A percentile compares a stretch with the other conserved stretches of the same genome.
Conservation (phyloP, 1,140 invertebrate genomes). For the Musca vetustissima region DNA sequence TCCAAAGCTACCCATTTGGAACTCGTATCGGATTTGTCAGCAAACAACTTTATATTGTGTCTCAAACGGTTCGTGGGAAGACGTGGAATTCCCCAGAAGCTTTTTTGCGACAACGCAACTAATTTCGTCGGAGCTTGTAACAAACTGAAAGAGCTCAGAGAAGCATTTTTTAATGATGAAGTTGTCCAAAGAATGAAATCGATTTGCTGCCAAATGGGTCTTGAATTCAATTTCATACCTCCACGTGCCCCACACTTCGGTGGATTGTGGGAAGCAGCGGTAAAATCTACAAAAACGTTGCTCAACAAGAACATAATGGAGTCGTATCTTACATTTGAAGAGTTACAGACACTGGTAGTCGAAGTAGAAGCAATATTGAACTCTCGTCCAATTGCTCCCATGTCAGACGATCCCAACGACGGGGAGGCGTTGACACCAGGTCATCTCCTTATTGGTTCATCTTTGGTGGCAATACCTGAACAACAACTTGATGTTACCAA, state of each 20-base stretch:
- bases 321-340: conserved; percentile 22
- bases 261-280: conserved; percentile 26
- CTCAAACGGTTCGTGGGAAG: conserved; percentile 33
- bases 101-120: conserved; percentile 47
- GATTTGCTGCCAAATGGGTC: conserved; percentile 25
- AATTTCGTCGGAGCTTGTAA: conserved; percentile 41
- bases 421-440: conserved; percentile 35
- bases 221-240: conserved; percentile 36
- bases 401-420: conserved; percentile 32
- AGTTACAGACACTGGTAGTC: conserved; percentile 7
- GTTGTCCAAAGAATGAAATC: not conserved
- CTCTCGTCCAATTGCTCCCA: conserved; percentile 27
- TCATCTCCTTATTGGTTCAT: conserved; percentile 39
- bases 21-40: conserved; percentile 33
- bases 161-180: not conserved
- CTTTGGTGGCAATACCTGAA: conserved; percentile 9
- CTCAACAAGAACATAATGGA: conserved; percentile 2
- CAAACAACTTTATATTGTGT: conserved; percentile 31
- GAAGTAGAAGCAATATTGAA: conserved; percentile 39
- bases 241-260: conserved; percentile 31
- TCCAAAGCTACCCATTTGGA: conserved; percentile 45
- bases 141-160: conserved; percentile 24
- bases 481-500: conserved; percentile 11
- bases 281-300: conserved; percentile 13
- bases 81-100: conserved; percentile 27